Evolutionary conservation across 2,797 vertebrate species (phyloP).

Genomic region (Erithacus rubecula): DNA sequence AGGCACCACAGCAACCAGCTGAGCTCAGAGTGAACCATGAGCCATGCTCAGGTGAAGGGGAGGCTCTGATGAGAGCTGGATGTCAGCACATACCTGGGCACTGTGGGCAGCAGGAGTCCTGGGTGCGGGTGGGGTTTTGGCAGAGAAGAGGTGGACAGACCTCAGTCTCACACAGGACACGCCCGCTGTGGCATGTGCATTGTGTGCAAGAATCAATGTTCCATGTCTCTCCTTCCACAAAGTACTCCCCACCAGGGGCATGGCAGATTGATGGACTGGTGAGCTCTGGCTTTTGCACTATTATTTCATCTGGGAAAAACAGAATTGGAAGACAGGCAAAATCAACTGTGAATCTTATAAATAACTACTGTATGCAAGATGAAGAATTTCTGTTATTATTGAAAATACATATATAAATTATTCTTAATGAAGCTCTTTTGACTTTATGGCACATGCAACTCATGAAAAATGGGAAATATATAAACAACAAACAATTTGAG

Average conservation of each 20-base stretch:
- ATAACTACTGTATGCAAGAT: not conserved
- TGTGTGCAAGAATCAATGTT: conserved; percentile 91
- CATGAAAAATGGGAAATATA: not conserved
- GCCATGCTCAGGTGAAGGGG: not conserved
- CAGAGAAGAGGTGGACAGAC: conserved; percentile 90
- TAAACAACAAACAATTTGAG: not conserved
- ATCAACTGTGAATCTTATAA: not conserved
- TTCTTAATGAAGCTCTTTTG: not conserved
- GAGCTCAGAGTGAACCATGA: not conserved
- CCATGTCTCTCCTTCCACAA: conserved; percentile 89
- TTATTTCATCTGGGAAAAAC: conserved; percentile 78
- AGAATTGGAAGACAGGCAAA: conserved; percentile 7
- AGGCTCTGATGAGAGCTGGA: not conserved
- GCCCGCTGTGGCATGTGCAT: conserved; percentile 86
- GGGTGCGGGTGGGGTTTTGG: conserved; percentile 84
- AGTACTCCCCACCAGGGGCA: conserved; percentile 87
- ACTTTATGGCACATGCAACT: not conserved
- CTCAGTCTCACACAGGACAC: conserved; percentile 89
- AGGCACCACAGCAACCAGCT: not conserved
- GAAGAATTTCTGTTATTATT: not conserved
- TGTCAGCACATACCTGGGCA: conserved; percentile 78
- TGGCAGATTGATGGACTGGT: conserved; percentile 84
- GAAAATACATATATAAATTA: not conserved
- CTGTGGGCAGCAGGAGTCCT: conserved; percentile 89
- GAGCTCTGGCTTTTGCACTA: conserved; percentile 82